phyloP scores from a whole-genome alignment of 2,888 invertebrate genomes.

The Lepidocyrtinus sp. region DNA sequence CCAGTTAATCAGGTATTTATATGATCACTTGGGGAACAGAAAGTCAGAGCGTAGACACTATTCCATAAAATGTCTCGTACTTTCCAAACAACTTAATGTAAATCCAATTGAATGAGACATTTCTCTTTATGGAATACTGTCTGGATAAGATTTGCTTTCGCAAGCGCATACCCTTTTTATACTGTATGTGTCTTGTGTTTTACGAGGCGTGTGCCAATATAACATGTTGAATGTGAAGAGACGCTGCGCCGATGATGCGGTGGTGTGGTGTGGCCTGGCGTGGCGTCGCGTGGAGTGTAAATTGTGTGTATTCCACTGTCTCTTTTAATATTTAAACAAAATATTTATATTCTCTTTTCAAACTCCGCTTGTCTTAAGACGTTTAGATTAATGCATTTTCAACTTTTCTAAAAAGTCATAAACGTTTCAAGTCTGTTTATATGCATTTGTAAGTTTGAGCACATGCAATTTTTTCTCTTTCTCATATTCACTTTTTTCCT shows the following conservation, averaged over 20 bases:
- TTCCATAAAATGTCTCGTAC: constrained; percentile 24
- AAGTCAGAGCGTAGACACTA: constrained; percentile 44
- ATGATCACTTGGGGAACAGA: constrained; percentile 51
- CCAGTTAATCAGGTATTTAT: constrained; percentile 29
- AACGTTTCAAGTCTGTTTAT: constrained; percentile 37
- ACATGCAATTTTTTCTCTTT: constrained; percentile 52
- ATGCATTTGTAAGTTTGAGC: constrained; percentile 55
- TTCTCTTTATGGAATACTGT: constrained; percentile 41
- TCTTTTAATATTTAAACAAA: constrained; percentile 28
- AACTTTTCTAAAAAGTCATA: no score
- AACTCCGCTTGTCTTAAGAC: constrained; percentile 46
- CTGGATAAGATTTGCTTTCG: constrained; percentile 31
- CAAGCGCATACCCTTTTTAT: constrained; percentile 28
- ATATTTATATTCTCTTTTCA: constrained; percentile 41
- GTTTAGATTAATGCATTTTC: neutral
- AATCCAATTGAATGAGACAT: neutral
- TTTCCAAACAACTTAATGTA: constrained; percentile 12
- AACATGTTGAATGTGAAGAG: no score
- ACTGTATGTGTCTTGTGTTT: constrained; percentile 35
- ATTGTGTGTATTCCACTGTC: constrained; percentile 26
- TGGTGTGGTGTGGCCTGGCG: no score
- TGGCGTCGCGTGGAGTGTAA: no score
- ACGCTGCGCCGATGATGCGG: no score
- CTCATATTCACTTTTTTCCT: constrained; percentile 53
- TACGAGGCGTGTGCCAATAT: constrained; percentile 38